Percentiles rank a stretch among this genome's conserved stretches.
Conservation (phyloP, 30 jellyfish, hydroid and myxozoan genomes). For the Cassiopea xamachana region DNA sequence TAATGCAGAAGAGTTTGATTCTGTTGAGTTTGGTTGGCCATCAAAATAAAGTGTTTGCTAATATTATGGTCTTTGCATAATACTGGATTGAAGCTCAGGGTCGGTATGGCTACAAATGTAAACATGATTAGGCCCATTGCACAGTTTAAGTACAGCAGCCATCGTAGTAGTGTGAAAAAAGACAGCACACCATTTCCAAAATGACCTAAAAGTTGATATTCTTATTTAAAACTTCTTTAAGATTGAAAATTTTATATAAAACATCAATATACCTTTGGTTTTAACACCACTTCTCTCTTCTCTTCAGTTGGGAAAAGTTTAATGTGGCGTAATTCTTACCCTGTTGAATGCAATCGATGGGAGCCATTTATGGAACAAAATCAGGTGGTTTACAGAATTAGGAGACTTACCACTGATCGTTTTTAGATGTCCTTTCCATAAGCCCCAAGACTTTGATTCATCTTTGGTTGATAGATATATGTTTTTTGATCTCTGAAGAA, state of each 20-base stretch:
- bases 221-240: too few species aligned
- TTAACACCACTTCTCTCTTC: too few species aligned
- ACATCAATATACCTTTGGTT: too few species aligned
- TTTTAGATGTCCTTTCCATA: constrained; percentile 64
- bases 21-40: constrained; percentile 13
- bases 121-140: constrained; percentile 44
- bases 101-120: constrained; percentile 48
- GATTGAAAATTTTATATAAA: too few species aligned
- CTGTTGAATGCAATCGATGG: too few species aligned
- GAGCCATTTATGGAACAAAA: too few species aligned
- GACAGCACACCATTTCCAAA: constrained; percentile 80
- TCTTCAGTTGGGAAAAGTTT: too few species aligned
- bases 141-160: constrained; percentile 60
- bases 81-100: constrained; percentile 29
- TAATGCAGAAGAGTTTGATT: constrained; percentile 29
- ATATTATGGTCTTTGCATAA: constrained; percentile 43
- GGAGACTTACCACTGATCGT: constrained; percentile 52
- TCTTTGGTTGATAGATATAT: constrained; percentile 38
- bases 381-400: too few species aligned
- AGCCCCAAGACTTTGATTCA: constrained; percentile 53
- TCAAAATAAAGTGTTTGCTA: constrained; percentile 16
- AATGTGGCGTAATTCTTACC: too few species aligned
- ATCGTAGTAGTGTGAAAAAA: constrained; percentile 68
- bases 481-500: constrained; percentile 26
- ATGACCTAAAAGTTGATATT: constrained; percentile 27